These are phyloP conservation scores for Panulirus ornatus DNA, from an alignment of 1,140 invertebrate species.

Conservation along the genomic window DNA sequence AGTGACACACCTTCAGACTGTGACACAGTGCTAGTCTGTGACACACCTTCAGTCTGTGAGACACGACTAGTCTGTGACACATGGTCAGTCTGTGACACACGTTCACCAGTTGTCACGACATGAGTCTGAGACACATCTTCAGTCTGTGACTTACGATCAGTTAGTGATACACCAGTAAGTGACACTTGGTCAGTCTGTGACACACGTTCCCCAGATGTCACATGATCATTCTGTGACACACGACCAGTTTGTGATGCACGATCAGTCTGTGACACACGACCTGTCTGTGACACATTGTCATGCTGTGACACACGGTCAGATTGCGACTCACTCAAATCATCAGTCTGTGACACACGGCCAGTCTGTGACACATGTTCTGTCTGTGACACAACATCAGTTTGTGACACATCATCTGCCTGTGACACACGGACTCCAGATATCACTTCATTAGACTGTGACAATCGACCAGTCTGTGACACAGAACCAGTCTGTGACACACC, in stretches of 20 bases:
- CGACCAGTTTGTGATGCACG: not conserved
- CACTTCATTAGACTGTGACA: not conserved
- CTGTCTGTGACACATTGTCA: not conserved
- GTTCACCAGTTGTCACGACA: not conserved
- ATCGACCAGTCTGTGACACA: not conserved
- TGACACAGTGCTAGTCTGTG: not conserved
- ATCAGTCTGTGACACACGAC: not conserved
- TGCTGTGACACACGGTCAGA: not conserved
- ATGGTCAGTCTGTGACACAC: not conserved
- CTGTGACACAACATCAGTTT: not conserved
- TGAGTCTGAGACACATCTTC: not conserved
- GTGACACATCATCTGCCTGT: not conserved
- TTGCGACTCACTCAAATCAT: not conserved
- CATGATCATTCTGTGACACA: not conserved
- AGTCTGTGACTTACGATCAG: not conserved
- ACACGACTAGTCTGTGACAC: no score
- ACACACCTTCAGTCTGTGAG: not conserved
- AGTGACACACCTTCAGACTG: not conserved
- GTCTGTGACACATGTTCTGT: not conserved
- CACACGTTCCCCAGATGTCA: not conserved
- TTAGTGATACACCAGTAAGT: not conserved
- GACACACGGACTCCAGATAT: not conserved
- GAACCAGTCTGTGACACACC: not conserved
- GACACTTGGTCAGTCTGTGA: not conserved
- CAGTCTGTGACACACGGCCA: not conserved